These are phyloP conservation scores for Bhutanitis thaidina DNA, from an alignment of 2,888 invertebrate species.

Conservation along the genomic window DNA sequence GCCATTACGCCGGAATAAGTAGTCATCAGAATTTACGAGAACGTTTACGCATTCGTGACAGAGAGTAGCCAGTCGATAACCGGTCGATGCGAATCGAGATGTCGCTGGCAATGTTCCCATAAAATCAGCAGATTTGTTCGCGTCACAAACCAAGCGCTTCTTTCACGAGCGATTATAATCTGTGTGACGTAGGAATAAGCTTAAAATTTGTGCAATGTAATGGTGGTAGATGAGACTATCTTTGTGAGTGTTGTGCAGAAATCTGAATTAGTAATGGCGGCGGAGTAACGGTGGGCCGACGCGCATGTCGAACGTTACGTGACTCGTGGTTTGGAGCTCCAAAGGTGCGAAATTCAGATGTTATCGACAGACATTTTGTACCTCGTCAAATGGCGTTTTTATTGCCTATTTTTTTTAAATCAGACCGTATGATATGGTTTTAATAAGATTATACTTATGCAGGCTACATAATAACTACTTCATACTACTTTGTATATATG, in stretches of 20 bases:
- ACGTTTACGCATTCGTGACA: constrained; percentile 31
- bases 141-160: constrained; percentile 22
- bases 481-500: too few species aligned
- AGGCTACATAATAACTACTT: too few species aligned
- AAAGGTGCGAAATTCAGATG: constrained; percentile 14
- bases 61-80: constrained; percentile 33
- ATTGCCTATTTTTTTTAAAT: not conserved
- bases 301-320: constrained; percentile 49
- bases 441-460: too few species aligned
- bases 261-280: constrained; percentile 52
- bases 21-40: constrained; percentile 29
- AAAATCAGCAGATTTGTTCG: constrained; percentile 45
- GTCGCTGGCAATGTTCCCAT: constrained; percentile 52
- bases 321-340: constrained; percentile 26
- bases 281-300: constrained; percentile 45
- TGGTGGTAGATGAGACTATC: not conserved
- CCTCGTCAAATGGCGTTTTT: not conserved
- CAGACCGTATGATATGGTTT: too few species aligned
- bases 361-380: constrained; percentile 12
- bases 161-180: constrained; percentile 10
- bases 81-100: constrained; percentile 44
- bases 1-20: constrained; percentile 1
- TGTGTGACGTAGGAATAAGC: not conserved
- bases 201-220: not conserved
- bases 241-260: constrained; percentile 13